Evolutionary conservation across 2,888 invertebrate genomes (phyloP).

Genomic region (Machimus atricapillus): DNA sequence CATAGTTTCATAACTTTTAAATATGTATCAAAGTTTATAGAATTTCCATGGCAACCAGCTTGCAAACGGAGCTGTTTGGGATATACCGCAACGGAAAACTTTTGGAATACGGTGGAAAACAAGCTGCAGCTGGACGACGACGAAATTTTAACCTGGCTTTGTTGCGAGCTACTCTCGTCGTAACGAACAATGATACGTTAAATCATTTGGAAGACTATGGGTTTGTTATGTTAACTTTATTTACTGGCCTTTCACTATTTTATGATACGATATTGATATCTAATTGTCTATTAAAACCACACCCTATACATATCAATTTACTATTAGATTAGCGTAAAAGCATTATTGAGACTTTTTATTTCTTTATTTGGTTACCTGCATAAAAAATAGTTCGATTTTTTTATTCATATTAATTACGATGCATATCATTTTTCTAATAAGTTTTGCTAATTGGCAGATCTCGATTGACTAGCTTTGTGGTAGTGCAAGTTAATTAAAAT

Average conservation of each 20-base stretch:
- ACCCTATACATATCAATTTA: neutral
- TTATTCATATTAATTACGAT: neutral
- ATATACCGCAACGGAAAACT: constrained; percentile 45
- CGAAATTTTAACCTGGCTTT: constrained; percentile 62
- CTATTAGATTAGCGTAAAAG: neutral
- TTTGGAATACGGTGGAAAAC: constrained; percentile 38
- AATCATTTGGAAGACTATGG: constrained; percentile 69
- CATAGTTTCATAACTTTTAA: constrained; percentile 1
- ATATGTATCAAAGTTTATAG: constrained; percentile 47
- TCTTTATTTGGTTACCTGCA: neutral
- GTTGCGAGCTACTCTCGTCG: constrained; percentile 67
- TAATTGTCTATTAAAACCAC: neutral
- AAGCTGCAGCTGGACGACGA: constrained; percentile 56
- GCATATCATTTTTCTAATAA: neutral
- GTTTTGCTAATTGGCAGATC: too few species aligned
- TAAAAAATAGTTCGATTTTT: neutral
- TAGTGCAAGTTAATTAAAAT: too few species aligned
- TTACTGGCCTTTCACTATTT: neutral
- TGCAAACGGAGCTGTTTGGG: constrained; percentile 49
- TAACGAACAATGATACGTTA: constrained; percentile 68
- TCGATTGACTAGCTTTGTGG: too few species aligned
- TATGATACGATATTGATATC: neutral
- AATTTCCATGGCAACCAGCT: constrained; percentile 32
- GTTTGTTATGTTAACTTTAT: constrained; percentile 55
- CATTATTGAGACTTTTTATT: neutral